These are phyloP conservation scores for Notoglanidium macrostoma DNA, from an alignment of 2,797 vertebrate species.

Conservation along the genomic window DNA sequence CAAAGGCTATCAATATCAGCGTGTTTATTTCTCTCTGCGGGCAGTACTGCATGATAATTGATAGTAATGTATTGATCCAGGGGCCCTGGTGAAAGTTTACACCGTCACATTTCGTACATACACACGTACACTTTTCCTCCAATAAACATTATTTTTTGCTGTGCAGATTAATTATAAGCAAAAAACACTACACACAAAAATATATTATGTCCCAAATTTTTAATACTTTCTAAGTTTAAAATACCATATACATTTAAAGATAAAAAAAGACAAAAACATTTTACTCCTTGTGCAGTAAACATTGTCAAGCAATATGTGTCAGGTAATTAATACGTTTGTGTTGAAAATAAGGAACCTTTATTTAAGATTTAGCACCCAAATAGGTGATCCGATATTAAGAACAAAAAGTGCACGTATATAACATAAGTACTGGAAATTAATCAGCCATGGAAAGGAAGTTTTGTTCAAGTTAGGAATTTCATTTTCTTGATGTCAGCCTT, in stretches of 20 bases:
- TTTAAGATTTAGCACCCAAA: neutral
- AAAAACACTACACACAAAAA: slow-evolving; percentile 23
- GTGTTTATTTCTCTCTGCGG: slow-evolving; percentile 59
- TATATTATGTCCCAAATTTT: slow-evolving; percentile 66
- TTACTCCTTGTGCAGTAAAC: slow-evolving; percentile 36
- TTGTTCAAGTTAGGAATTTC: neutral
- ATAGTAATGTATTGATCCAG: slow-evolving; percentile 54
- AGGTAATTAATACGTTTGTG: neutral
- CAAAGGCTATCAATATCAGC: slow-evolving; percentile 66
- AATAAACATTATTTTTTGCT: neutral
- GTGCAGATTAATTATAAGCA: neutral
- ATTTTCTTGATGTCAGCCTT: slow-evolving; percentile 8
- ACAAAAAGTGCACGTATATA: slow-evolving; percentile 52
- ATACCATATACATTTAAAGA: slow-evolving; percentile 47
- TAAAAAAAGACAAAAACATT: slow-evolving; percentile 42
- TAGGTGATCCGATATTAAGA: slow-evolving; percentile 19
- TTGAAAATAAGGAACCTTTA: slow-evolving; percentile 16
- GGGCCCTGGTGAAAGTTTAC: slow-evolving; percentile 33
- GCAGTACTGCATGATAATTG: slow-evolving; percentile 38
- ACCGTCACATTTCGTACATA: neutral
- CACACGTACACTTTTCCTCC: slow-evolving; percentile 52
- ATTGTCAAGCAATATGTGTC: slow-evolving; percentile 32
- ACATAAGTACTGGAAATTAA: slow-evolving; percentile 38
- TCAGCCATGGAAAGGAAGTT: neutral
- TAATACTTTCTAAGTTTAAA: slow-evolving; percentile 64